Conservation (phyloP, 1,140 invertebrate species). For the Dendroctonus valens region DNA sequence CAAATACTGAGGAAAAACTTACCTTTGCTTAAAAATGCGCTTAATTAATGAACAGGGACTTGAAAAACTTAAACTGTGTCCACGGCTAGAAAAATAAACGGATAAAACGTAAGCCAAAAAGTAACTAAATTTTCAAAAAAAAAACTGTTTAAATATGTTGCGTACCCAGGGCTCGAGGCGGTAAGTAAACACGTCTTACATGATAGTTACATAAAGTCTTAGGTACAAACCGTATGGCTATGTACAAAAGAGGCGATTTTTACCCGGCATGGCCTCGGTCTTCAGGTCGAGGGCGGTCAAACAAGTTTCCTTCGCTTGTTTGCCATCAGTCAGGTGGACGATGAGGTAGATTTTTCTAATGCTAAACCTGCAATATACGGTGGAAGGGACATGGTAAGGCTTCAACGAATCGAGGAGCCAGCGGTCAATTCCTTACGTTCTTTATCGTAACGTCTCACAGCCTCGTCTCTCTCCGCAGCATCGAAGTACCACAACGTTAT, state of each 20-base stretch:
- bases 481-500: slow-evolving; percentile 97
- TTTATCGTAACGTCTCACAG: slow-evolving; percentile 63
- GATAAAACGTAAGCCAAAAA: too few species aligned
- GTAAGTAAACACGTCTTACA: too few species aligned
- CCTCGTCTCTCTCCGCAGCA: slow-evolving; percentile 76
- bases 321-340: slow-evolving; percentile 21
- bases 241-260: slow-evolving; percentile 6
- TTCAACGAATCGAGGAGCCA: background rate
- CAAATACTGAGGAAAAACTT: too few species aligned
- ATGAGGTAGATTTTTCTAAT: slow-evolving; percentile 17
- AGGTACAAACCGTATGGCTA: slow-evolving; percentile 16
- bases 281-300: slow-evolving; percentile 5
- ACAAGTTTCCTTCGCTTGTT: slow-evolving; percentile 14
- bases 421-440: slow-evolving; percentile 51
- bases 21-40: too few species aligned
- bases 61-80: too few species aligned
- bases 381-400: background rate
- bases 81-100: too few species aligned
- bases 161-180: too few species aligned
- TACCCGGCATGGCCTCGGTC: slow-evolving; percentile 2
- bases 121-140: too few species aligned
- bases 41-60: too few species aligned
- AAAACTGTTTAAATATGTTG: too few species aligned
- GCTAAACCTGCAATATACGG: slow-evolving; percentile 10
- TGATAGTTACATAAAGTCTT: too few species aligned